These are phyloP conservation scores for Adelognathus sp. DNA, from an alignment of 2,888 invertebrate genomes.

Conservation along the genomic window DNA sequence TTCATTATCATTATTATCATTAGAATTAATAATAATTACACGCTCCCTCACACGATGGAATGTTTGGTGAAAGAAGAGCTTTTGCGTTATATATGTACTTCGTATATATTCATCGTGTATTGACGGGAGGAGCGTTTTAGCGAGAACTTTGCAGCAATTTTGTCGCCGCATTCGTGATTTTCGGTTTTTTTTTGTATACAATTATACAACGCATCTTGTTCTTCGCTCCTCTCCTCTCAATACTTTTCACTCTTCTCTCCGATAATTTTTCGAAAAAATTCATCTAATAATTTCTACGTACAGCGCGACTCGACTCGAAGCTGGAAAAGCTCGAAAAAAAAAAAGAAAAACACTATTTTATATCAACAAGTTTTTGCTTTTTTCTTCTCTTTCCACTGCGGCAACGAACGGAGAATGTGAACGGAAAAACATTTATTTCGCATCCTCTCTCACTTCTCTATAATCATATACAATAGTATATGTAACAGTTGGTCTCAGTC, in stretches of 20 bases:
- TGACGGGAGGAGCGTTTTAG: background rate
- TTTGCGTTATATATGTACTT: constrained; percentile 11
- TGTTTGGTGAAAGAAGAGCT: constrained; percentile 60
- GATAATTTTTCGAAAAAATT: constrained; percentile 51
- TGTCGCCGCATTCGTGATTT: constrained; percentile 6
- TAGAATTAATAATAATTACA: constrained; percentile 25
- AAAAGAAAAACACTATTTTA: constrained; percentile 65
- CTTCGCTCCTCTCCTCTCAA: constrained; percentile 9
- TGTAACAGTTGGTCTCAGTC: constrained; percentile 80
- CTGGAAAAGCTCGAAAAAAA: constrained; percentile 75
- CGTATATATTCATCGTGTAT: background rate
- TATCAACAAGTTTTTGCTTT: constrained; percentile 73
- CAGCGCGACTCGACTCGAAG: constrained; percentile 65
- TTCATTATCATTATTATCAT: constrained; percentile 12
- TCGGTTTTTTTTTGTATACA: constrained; percentile 2
- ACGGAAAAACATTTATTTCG: constrained; percentile 15
- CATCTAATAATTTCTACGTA: constrained; percentile 64
- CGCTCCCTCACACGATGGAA: constrained; percentile 56
- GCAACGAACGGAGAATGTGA: constrained; percentile 61
- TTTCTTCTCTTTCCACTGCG: too few relatives aligned
- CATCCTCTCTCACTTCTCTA: constrained; percentile 69
- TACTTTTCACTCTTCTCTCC: constrained; percentile 13
- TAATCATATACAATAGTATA: constrained; percentile 80
- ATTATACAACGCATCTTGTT: constrained; percentile 8
- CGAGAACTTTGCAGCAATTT: background rate